A percentile compares a stretch with the other conserved stretches of the same genome.
phyloP scores from a whole-genome alignment of 2,888 invertebrate genomes.

The Exocentrus adspersus region DNA sequence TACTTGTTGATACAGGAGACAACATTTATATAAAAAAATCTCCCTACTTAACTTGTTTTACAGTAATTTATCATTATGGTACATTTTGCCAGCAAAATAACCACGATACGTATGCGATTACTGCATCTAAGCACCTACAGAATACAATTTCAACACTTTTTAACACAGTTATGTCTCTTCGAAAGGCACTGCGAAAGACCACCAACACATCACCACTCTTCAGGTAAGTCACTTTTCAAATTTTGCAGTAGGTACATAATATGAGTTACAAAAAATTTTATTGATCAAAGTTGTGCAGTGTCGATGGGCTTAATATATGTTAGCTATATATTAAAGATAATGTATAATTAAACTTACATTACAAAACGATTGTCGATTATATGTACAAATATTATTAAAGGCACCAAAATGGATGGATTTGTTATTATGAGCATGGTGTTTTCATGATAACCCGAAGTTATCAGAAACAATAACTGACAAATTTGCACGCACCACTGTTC shows the following conservation, averaged over 20 bases:
- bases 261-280: too few relatives aligned
- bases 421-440: conserved; percentile 60
- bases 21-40: too few relatives aligned
- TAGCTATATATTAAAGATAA: conserved; percentile 50
- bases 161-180: conserved; percentile 40
- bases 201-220: too few relatives aligned
- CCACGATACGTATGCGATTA: conserved; percentile 27
- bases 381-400: conserved; percentile 57
- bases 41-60: too few relatives aligned
- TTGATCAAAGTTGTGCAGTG: too few relatives aligned
- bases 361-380: conserved; percentile 54
- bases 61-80: too few relatives aligned
- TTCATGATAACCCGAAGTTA: conserved; percentile 50
- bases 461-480: conserved; percentile 49
- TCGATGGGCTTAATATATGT: conserved; percentile 51
- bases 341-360: conserved; percentile 38
- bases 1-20: too few relatives aligned
- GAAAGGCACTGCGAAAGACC: conserved; percentile 57
- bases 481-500: conserved; percentile 42
- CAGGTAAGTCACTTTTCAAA: too few relatives aligned
- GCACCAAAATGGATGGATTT: conserved; percentile 65
- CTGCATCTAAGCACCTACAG: conserved; percentile 30
- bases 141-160: conserved; percentile 35
- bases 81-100: conserved; percentile 41
- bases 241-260: too few relatives aligned